Evolutionary conservation across 2,888 invertebrate genomes (phyloP), one percentile per base, ranked within the genome.

Genomic region (Eustalomyia histrio): DNA sequence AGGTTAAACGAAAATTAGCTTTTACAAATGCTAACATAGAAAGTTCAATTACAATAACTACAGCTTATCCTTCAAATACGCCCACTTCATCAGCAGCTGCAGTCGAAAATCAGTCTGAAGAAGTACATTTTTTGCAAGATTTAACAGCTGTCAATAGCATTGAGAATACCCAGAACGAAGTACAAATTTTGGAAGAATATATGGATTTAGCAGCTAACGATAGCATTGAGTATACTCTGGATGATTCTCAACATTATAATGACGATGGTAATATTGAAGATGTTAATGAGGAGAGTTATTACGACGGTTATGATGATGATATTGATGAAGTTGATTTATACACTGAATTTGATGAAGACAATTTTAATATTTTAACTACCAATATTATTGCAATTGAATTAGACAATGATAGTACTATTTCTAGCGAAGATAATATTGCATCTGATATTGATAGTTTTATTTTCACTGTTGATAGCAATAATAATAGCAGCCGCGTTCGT

Each of bases 41-140:
- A 29, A 60, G 21, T 58, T 17, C 43, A 10, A 29, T 33, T 50
- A 33, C 39, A 52, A 17, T 33, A 55, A 16, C 72, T 18, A 35
- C 33, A 43, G 2, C 29, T 29, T 18, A 35, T 43, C 18, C 43
- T 24, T 29, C 29, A 3, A 21, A 21, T 21, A 21, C 21, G 21
- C 3, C 2, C 2, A 1, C 29, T 14, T 17, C 61, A 2, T 9
- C 69, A 5, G 69, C 43, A 1, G 33, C 55, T 3, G 50, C 29
- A 35, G 7, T 5, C 35, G 9, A 35, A 35, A 21, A 35, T 39
- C 39, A 39, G 14, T 10, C 7, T 4, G 80, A 76, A 35, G 29
- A 63, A 80, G 79, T 73, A 4, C 68, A 53, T 55, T 47, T 76
- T 21, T 24, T 83, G 14, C 83, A 84, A 39, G 78, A 80, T 14